A percentile compares a stretch with the other conserved stretches of the same genome.
Conservation (phyloP, 2,797 vertebrate genomes). For the Periparus ater region DNA sequence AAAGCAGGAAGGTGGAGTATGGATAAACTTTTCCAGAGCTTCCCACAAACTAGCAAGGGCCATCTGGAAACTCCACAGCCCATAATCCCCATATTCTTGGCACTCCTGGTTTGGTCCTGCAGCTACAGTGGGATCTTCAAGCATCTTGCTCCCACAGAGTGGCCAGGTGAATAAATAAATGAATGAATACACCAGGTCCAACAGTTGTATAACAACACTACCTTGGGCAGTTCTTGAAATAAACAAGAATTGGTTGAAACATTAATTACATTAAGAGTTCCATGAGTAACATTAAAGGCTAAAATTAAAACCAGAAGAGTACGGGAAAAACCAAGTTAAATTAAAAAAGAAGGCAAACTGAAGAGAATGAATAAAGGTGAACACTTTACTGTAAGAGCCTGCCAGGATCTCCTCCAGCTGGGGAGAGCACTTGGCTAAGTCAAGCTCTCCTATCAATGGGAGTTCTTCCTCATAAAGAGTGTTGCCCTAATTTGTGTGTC, state of each 20-base stretch:
- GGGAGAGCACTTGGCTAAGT: not conserved
- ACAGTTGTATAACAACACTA: fast-evolving
- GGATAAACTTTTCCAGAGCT: not conserved
- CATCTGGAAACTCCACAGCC: not conserved
- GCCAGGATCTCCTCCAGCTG: not conserved
- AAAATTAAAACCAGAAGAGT: not conserved
- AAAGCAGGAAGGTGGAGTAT: not conserved
- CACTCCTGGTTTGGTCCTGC: not conserved
- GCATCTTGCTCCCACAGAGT: not conserved
- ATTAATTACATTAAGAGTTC: not conserved
- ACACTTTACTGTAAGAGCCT: not conserved
- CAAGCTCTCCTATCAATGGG: not conserved
- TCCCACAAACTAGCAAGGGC: fast-evolving
- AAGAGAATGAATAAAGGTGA: not conserved
- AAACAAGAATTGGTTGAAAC: not conserved
- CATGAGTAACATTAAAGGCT: not conserved
- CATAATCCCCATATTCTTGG: not conserved
- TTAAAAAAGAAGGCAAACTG: not conserved
- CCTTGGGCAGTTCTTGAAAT: not conserved
- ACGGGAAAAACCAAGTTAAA: fast-evolving
- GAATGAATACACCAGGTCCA: not conserved
- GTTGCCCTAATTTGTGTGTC: too few species aligned
- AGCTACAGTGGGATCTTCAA: not conserved
- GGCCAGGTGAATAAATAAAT: not conserved
- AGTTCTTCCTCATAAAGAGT: not conserved